These are phyloP conservation scores for Gasterosteus nipponicus DNA, from an alignment of 2,113 vertebrate genomes.

Conservation along the genomic window DNA sequence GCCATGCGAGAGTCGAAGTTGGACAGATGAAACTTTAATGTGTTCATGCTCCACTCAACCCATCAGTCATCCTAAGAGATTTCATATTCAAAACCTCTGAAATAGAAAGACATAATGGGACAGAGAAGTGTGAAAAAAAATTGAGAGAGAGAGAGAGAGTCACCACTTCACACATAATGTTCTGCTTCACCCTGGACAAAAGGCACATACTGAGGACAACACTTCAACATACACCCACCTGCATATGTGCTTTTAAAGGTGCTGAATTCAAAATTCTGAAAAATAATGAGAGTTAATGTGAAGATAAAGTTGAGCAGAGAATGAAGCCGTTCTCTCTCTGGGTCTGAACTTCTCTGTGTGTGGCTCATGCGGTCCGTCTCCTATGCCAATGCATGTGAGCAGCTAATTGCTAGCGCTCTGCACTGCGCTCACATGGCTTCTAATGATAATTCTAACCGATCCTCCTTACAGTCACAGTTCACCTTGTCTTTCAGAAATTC, in stretches of 20 bases:
- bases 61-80: slow-evolving; percentile 55
- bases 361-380: no score
- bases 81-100: slow-evolving; percentile 51
- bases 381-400: no score
- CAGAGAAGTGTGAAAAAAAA: slow-evolving; percentile 5
- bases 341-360: no score
- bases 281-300: neutral
- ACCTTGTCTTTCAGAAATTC: slow-evolving; percentile 87
- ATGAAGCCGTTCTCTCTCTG: no score
- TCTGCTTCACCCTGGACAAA: neutral
- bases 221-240: neutral
- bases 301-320: no score
- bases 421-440: neutral
- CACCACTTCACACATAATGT: neutral
- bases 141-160: slow-evolving; percentile 30
- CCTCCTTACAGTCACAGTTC: neutral
- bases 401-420: no score
- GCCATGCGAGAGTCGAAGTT: neutral
- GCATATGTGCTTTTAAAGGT: neutral
- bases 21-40: slow-evolving; percentile 67
- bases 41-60: slow-evolving; percentile 56
- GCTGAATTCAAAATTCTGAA: no score
- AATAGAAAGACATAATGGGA: slow-evolving; percentile 27
- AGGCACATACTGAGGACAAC: neutral
- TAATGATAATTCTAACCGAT: neutral